Evolutionary conservation across 1,140 invertebrate genomes (phyloP).

Genomic region (Trichomalopsis sarcophagae): DNA sequence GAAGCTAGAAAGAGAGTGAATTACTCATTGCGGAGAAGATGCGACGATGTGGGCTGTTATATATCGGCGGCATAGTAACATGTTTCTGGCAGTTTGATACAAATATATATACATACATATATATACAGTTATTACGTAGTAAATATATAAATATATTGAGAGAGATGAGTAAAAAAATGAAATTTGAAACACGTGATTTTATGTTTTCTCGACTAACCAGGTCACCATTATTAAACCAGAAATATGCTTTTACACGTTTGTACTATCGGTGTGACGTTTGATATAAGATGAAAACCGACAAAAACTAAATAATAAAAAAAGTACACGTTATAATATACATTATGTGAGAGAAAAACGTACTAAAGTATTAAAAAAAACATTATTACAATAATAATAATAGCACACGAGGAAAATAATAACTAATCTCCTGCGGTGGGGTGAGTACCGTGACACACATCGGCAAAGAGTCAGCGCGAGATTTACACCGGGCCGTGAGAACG

Average conservation of each 20-base stretch:
- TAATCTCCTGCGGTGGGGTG: constrained; percentile 8
- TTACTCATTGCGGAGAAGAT: constrained; percentile 23
- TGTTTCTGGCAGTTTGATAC: constrained; percentile 45
- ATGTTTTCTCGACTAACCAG: constrained; percentile 35
- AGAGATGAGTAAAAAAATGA: constrained; percentile 30
- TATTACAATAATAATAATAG: neutral
- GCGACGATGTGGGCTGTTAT: constrained; percentile 10
- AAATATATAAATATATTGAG: neutral
- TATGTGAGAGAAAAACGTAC: constrained; percentile 25
- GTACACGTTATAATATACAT: neutral
- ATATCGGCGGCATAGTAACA: constrained; percentile 17
- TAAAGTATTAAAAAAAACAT: neutral
- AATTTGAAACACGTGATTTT: constrained; percentile 31
- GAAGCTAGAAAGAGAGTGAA: constrained; percentile 8
- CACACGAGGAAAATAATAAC: neutral
- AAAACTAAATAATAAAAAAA: constrained; percentile 27
- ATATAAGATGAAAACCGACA: constrained; percentile 42
- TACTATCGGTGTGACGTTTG: constrained; percentile 48
- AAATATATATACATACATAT: constrained; percentile 32
- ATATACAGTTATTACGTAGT: constrained; percentile 41
- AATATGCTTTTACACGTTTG: constrained; percentile 52
- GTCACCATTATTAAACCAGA: constrained; percentile 30
- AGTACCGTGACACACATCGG: neutral
- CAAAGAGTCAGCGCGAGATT: neutral
- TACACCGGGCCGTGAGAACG: neutral